Conservation (phyloP, 2,888 invertebrate genomes). For the Drosophila testacea region DNA sequence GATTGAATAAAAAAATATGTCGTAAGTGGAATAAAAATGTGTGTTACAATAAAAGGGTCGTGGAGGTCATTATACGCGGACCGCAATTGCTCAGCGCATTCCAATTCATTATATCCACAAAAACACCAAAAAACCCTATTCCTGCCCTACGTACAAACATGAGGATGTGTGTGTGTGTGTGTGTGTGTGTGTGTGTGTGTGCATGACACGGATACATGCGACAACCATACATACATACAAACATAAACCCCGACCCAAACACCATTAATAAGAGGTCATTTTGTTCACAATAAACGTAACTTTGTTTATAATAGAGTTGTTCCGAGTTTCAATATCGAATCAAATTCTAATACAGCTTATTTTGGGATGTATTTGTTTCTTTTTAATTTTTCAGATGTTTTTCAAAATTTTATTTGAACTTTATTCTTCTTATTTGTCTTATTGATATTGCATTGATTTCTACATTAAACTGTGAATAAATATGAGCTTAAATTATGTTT, state of each 20-base stretch:
- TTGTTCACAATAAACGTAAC: slow-evolving; percentile 31
- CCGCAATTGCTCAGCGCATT: slow-evolving; percentile 56
- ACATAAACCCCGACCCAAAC: slow-evolving; percentile 15
- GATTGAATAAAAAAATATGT: slow-evolving; percentile 71
- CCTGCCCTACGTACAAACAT: slow-evolving; percentile 34
- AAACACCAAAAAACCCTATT: slow-evolving; percentile 32
- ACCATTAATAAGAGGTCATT: slow-evolving; percentile 45
- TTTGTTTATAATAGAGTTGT: slow-evolving; percentile 19
- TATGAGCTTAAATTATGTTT: neutral
- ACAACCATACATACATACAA: slow-evolving; percentile 13
- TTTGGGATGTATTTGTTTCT: no score
- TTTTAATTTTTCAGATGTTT: neutral
- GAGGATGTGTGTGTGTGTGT: slow-evolving; percentile 5
- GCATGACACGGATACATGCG: slow-evolving; percentile 38
- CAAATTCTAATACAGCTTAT: neutral
- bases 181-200: slow-evolving; percentile 9
- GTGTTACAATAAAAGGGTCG: slow-evolving; percentile 54
- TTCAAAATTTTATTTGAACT: no score
- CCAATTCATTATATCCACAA: slow-evolving; percentile 68
- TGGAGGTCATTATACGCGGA: slow-evolving; percentile 67
- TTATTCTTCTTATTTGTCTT: no score
- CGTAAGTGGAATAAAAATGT: slow-evolving; percentile 64
- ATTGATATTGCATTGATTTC: neutral
- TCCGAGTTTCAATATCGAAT: neutral
- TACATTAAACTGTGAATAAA: neutral